Base-by-base conservation (phyloP, 1,140 invertebrate genomes). In the Wasmannia auropunctata region DNA sequence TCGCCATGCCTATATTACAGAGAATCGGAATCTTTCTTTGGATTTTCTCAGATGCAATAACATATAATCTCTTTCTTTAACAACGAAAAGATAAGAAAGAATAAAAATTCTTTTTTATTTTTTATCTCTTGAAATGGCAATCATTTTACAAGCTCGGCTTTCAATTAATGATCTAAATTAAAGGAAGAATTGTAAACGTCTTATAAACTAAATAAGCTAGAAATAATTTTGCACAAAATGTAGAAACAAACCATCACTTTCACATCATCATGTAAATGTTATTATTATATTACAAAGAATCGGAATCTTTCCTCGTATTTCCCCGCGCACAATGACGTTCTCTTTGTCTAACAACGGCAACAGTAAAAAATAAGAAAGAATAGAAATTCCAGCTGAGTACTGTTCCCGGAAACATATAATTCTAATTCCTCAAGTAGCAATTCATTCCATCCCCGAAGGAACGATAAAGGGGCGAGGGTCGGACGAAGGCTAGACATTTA, bases 391-490 rank as follows among this genome's bases (percentile, higher is more conserved):
- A 56, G 25, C 58, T 22, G 31, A 46, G 37, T 46, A 67, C 43
- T 28, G 43, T 40, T 81, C 88, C 69, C 90, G 90, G 92, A 94
- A 94, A 95, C 92, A n/a, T 65, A 93, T 94, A 93, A 94, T 94
- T 94, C 91, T 83, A 89, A 86, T 94, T 94, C 89, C 91, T 94
- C 93, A 94, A 93, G 93, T 93, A 93, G 93, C 92, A 94, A 95
- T 94, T 95, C 94, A 95, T 94, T 94, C 81, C 89, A 85, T 94
- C 91, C 91, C 89, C 91, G 75, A 90, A 90, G 92, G 93, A 90
- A 92, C 87, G 90, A 91, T 91, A 92, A 92, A 93, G 85, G n/a
- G 72, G 60, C 43, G 56, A 80, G 88, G 89, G 85, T 74, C 51
- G 86, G 85, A 67, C 75, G 86, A 86, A 90, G 88, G 75, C 16